Evolutionary conservation across 2,888 invertebrate genomes (phyloP).

Genomic region (Ornithoptera alexandrae): DNA sequence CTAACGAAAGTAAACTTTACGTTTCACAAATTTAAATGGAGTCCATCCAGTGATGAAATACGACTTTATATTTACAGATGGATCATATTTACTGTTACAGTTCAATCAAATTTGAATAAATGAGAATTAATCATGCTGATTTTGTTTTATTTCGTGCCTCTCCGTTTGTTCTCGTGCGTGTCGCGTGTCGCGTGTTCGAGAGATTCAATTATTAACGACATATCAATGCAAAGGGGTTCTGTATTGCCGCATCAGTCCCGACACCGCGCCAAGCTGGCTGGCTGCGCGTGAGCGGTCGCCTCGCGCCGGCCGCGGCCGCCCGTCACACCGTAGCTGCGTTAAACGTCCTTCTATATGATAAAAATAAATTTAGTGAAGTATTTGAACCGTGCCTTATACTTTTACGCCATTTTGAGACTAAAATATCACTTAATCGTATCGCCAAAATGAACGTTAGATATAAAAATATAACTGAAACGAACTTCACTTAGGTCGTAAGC

Average conservation of each 20-base stretch:
- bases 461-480: slow-evolving; percentile 50
- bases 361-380: slow-evolving; percentile 63
- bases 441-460: slow-evolving; percentile 46
- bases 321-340: slow-evolving; percentile 54
- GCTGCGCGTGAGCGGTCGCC: slow-evolving; percentile 22
- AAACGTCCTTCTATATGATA: slow-evolving; percentile 65
- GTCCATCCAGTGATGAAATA: slow-evolving; percentile 75
- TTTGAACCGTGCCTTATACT: slow-evolving; percentile 78
- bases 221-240: slow-evolving; percentile 52
- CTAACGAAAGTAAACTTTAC: slow-evolving; percentile 4
- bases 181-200: slow-evolving; percentile 13
- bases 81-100: slow-evolving; percentile 68
- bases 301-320: slow-evolving; percentile 28
- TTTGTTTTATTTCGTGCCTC: slow-evolving; percentile 64
- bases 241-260: slow-evolving; percentile 32
- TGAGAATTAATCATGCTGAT: slow-evolving; percentile 52
- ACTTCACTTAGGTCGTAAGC: slow-evolving; percentile 39
- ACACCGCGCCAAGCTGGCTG: slow-evolving; percentile 38
- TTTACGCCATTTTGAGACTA: slow-evolving; percentile 75
- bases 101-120: slow-evolving; percentile 72
- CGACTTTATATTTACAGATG: slow-evolving; percentile 71
- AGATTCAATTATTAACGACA: slow-evolving; percentile 60
- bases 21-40: slow-evolving; percentile 44
- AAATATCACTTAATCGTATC: slow-evolving; percentile 70
- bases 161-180: slow-evolving; percentile 34